Evolutionary conservation across 2,113 vertebrate genomes (phyloP).

Genomic region (Campylomormyrus tamandua): DNA sequence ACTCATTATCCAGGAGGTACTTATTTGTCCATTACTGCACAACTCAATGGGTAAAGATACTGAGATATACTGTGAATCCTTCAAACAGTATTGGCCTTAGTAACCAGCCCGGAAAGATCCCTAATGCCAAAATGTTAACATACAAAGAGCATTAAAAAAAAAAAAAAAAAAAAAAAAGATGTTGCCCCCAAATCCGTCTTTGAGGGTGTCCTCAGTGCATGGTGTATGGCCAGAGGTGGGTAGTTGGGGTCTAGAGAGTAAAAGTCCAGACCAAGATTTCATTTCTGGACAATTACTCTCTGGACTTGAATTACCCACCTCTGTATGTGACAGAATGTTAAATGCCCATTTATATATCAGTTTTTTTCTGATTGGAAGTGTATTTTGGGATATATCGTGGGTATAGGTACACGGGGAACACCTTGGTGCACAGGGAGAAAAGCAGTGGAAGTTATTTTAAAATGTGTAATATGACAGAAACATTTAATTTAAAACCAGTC

Average conservation of each 20-base stretch:
- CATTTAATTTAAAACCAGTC: slow-evolving; percentile 29
- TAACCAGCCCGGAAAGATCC: background rate
- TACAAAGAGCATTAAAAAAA: background rate
- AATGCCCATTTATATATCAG: background rate
- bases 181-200: background rate
- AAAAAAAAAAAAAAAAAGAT: background rate
- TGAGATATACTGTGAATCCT: background rate
- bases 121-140: background rate
- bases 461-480: slow-evolving; percentile 18
- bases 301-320: background rate
- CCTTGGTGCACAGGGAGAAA: slow-evolving; percentile 6
- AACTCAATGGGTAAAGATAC: background rate
- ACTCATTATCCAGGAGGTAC: background rate
- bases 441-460: slow-evolving; percentile 13
- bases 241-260: no score
- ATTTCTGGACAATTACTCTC: background rate
- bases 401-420: background rate
- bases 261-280: no score
- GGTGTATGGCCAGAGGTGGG: no score
- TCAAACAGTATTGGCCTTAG: background rate
- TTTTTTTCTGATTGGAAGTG: background rate
- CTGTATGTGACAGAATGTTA: background rate
- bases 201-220: no score
- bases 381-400: background rate
- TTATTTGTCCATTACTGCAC: background rate